Percentiles rank a stretch among this genome's conserved stretches.
Evolutionary conservation across 2,113 vertebrate species (phyloP).

Genomic region (Syrrhaptes paradoxus): DNA sequence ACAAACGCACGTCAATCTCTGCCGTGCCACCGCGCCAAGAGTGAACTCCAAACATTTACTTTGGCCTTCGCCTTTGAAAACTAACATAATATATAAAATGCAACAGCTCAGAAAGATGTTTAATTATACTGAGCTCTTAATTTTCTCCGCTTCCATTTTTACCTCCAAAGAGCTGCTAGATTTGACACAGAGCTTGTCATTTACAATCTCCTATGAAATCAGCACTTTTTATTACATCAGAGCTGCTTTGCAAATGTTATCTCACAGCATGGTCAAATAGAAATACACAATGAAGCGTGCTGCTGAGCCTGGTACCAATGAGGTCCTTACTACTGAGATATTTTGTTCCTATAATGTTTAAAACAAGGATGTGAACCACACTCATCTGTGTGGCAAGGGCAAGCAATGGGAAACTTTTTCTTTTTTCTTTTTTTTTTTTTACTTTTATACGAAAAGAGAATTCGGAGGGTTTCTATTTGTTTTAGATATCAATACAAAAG

Average conservation of each 20-base stretch:
- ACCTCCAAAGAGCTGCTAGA: not conserved
- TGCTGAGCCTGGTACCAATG: not conserved
- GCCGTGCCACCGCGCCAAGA: not conserved
- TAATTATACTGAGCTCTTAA: constrained; percentile 13
- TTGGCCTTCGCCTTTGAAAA: constrained; percentile 51
- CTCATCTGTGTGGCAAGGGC: rapidly evolving
- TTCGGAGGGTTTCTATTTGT: not conserved
- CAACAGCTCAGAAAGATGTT: constrained; percentile 21
- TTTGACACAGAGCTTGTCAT: not conserved
- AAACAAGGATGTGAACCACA: not conserved
- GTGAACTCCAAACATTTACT: constrained; percentile 35
- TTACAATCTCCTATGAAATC: constrained; percentile 35
- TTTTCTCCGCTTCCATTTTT: constrained; percentile 24
- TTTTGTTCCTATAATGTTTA: not conserved
- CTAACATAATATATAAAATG: constrained; percentile 35
- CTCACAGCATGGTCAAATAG: not conserved
- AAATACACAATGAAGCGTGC: rapidly evolving
- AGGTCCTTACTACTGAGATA: not conserved
- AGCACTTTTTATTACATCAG: not conserved
- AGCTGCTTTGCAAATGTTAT: not conserved
- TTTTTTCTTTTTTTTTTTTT: not conserved
- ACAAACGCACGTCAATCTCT: constrained; percentile 22
- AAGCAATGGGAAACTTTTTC: not conserved
- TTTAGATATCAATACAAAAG: not conserved
- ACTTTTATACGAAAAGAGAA: not conserved